Percentiles rank a stretch among this genome's conserved stretches.
These are phyloP conservation scores for Syrmaticus mikado DNA, from an alignment of 2,113 vertebrate genomes.

Conservation along the genomic window DNA sequence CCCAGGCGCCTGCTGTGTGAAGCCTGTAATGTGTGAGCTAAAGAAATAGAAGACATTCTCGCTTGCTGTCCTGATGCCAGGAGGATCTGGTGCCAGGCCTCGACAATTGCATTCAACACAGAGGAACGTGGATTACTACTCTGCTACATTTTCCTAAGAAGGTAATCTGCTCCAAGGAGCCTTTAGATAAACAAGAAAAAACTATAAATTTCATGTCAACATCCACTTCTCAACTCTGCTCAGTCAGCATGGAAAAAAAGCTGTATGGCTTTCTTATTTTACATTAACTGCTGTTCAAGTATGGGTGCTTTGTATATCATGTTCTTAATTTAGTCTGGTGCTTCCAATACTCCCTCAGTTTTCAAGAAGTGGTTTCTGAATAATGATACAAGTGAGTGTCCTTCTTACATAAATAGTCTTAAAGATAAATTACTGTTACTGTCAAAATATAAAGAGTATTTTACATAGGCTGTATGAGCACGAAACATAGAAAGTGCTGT, in stretches of 20 bases:
- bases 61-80: neutral
- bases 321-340: neutral
- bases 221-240: neutral
- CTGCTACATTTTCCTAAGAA: neutral
- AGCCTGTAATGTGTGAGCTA: neutral
- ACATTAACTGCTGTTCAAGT: neutral
- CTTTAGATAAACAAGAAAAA: neutral
- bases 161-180: constrained; percentile 34
- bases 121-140: neutral
- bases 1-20: neutral
- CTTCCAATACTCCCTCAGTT: neutral
- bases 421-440: neutral
- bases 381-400: neutral
- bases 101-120: neutral
- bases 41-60: neutral
- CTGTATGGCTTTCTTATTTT: neutral
- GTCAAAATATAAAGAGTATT: neutral
- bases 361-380: neutral
- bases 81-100: neutral
- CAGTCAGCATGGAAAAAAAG: neutral
- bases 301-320: neutral
- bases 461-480: neutral
- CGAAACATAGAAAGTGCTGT: neutral
- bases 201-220: neutral
- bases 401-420: neutral